Evolutionary conservation across 2,113 vertebrate species (phyloP), one percentile per base, ranked within the genome.

Genomic region (Melanostigma gelatinosum): DNA sequence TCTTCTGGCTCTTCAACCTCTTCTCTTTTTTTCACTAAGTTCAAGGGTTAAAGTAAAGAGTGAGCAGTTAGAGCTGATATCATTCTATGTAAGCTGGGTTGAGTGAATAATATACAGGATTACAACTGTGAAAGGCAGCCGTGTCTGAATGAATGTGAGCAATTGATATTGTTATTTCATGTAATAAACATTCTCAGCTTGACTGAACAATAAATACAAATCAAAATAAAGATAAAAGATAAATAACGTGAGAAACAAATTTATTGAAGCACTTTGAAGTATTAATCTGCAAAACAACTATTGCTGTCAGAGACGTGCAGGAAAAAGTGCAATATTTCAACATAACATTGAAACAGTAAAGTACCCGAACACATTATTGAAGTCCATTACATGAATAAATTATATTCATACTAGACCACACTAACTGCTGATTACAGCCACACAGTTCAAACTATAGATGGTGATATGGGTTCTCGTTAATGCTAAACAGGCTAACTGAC

Each of bases 11-110:
- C 67, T 58, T 77, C 11, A 10, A 40, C 36, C 11, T 24, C 72
- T 3, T 90, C 79, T 24, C 61, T 77, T 13, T 64, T n/a, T 29
- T n/a, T 34, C 22, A 5, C 70, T 89, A 58, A 34, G 34, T 34
- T 34, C 8, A 12, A 57, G 9, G 4, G 15, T 22, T 4, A 46
- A 20, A 55, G 12, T 13, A 9, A 32, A 50, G 9, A 48, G 29
- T 0, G 12, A 46, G 16, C 10, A 16, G 20, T 36, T 24, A 15
- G 1, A 55, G 22, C 52, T 40, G 22, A 20, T 6, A 22, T 20
- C 5, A 13, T 29, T n/a, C 7, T 2, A 13, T 8, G 40, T 15
- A 44, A 40, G 20, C 27, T 20, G 13, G 2, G 22, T 18, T 15
- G 34, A 42, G 13, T 18, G 27, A 40, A 42, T 55, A 12, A 13